These are phyloP conservation scores for Albula goreensis DNA, from an alignment of 2,113 vertebrate species.

Conservation along the genomic window DNA sequence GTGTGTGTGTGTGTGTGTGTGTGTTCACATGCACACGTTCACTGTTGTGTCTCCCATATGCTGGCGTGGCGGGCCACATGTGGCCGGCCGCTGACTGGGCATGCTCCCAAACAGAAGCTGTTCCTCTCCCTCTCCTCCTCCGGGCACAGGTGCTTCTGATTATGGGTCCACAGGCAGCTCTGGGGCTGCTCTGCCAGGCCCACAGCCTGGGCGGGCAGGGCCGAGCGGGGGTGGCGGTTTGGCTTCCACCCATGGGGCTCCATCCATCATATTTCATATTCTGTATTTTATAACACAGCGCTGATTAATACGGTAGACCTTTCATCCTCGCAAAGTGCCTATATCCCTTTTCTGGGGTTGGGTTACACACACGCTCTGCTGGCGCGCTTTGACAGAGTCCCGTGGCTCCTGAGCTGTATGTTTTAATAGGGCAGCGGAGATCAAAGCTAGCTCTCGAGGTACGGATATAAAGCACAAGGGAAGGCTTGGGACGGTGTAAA, in stretches of 20 bases:
- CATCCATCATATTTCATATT: background rate
- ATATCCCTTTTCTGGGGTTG: background rate
- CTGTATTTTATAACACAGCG: background rate
- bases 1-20: background rate
- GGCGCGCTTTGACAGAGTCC: background rate
- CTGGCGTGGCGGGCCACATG: too few species aligned
- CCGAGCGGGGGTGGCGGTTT: background rate
- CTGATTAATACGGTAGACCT: background rate
- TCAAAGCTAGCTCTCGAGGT: background rate
- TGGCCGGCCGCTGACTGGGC: too few species aligned
- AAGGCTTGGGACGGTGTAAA: background rate
- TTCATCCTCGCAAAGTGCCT: background rate
- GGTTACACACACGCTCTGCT: background rate
- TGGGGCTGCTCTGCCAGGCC: background rate
- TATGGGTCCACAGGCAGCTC: background rate
- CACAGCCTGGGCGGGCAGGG: background rate
- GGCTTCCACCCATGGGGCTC: background rate
- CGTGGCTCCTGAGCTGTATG: background rate
- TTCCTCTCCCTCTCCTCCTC: background rate
- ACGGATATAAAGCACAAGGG: background rate
- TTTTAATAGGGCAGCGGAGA: background rate
- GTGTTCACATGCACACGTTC: background rate
- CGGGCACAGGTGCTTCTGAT: constrained; percentile 18
- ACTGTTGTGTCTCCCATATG: too few species aligned
- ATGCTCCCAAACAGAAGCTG: constrained; percentile 14